Base-by-base conservation (phyloP, 2,888 invertebrate species). In the Sminthurides aquaticus region DNA sequence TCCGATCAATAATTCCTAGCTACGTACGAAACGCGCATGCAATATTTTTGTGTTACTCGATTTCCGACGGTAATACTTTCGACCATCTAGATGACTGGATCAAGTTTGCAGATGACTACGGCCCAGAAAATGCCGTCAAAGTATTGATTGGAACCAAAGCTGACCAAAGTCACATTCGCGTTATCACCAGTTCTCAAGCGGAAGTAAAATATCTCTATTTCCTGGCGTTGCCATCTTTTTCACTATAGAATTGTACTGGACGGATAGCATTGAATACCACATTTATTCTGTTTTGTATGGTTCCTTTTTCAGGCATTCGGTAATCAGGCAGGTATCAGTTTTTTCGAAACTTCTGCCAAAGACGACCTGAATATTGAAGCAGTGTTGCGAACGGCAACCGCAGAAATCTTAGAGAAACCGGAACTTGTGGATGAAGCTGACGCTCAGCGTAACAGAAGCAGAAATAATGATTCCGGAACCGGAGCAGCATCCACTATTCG, bases 291-390 rank as follows among this genome's bases (percentile, higher is more conserved):
- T n/a, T n/a, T n/a, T n/a, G n/a, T n/a, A n/a, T n/a, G n/a, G 1
- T 49, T 57, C 15, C 15, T 49, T 28, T 64, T 64, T 1, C 28
- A 67, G 67, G 60, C 56, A 25, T n/a, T 67, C 15, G 56, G 57
- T 43, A 24, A 29, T 28, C 59, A 59, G 25, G 55, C 55, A 43
- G 86, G 88, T 49, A 86, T 89, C 75, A 88, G 90, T 0, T 86
- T 88, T 77, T 90, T 92, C 65, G 93, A 94, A 80, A 94, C 95
- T 0, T 94, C 93, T 25, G 93, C 95, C 0, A 94, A 94, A 79
- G 89, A 87, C 76, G 88, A 92, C 22, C 88, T 85, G 66, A 95
- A 95, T 78, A 94, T 95, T 0, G 86, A 89, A 43, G 86, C 87
- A 75, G 93, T 93, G 1, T 94, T 95, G 79, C 85, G 73, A 25